Evolutionary conservation across 2,113 vertebrate species (phyloP).

Genomic region (Sinosuthora webbiana): DNA sequence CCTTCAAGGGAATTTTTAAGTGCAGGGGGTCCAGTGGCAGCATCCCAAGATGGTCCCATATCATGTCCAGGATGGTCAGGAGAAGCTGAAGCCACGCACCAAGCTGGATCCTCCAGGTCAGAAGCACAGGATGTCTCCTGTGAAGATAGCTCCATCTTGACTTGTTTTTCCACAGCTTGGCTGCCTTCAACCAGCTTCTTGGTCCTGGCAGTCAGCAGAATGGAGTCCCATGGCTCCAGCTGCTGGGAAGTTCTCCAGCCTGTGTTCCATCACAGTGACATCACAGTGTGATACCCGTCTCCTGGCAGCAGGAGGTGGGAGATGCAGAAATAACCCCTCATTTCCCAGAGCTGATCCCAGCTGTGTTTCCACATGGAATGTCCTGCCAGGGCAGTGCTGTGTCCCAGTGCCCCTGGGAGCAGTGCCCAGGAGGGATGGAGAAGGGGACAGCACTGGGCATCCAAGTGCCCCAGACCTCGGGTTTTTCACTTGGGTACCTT

Average conservation of each 20-base stretch:
- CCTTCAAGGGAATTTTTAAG: accelerated
- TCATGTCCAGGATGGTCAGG: accelerated
- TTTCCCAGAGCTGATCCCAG: neutral
- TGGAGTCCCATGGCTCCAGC: accelerated
- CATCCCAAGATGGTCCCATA: accelerated
- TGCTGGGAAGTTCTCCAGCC: neutral
- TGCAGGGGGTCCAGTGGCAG: accelerated
- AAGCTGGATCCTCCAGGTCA: neutral
- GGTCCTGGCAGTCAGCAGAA: neutral
- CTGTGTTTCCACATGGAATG: neutral
- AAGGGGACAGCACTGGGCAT: neutral
- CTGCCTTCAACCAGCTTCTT: neutral
- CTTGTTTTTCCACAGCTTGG: neutral
- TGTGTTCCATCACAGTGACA: neutral
- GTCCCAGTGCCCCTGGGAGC: neutral
- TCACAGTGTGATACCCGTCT: accelerated
- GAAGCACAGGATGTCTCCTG: neutral
- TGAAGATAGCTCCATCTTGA: neutral
- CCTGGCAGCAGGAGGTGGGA: neutral
- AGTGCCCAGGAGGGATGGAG: neutral
- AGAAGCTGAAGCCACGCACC: neutral
- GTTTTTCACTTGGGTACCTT: neutral
- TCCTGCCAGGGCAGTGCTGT: neutral
- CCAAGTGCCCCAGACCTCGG: neutral
- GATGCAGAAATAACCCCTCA: neutral